These are phyloP conservation scores for Azemiops feae DNA, from an alignment of 2,113 vertebrate genomes.

Conservation along the genomic window DNA sequence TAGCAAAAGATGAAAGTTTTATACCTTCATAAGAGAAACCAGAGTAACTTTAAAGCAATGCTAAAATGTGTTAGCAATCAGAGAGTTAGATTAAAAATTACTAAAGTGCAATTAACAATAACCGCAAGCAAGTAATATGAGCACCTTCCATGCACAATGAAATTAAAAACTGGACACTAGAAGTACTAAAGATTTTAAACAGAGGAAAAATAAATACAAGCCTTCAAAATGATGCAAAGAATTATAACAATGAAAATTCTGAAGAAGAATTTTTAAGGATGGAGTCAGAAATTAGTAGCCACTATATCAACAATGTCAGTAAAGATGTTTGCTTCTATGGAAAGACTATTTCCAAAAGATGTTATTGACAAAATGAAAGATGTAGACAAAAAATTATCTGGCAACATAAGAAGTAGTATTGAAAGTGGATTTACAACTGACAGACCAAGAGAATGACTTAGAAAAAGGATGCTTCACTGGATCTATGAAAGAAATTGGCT, in stretches of 20 bases:
- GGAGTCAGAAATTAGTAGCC: neutral
- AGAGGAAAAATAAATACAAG: neutral
- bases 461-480: neutral
- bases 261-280: neutral
- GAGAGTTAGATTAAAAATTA: neutral
- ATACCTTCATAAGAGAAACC: neutral
- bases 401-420: neutral
- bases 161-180: neutral
- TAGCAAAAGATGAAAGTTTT: neutral
- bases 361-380: neutral
- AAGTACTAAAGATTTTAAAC: neutral
- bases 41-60: neutral
- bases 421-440: neutral
- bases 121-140: neutral
- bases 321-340: neutral
- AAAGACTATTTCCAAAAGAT: neutral
- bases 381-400: neutral
- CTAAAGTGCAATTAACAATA: neutral
- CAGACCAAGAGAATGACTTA: neutral
- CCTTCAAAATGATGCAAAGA: neutral
- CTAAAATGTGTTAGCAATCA: neutral
- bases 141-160: neutral
- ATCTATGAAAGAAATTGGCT: neutral
- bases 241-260: neutral
- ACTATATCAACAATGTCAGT: neutral